Evolutionary conservation across 2,797 vertebrate species (phyloP).

Genomic region (Hirundo rustica): DNA sequence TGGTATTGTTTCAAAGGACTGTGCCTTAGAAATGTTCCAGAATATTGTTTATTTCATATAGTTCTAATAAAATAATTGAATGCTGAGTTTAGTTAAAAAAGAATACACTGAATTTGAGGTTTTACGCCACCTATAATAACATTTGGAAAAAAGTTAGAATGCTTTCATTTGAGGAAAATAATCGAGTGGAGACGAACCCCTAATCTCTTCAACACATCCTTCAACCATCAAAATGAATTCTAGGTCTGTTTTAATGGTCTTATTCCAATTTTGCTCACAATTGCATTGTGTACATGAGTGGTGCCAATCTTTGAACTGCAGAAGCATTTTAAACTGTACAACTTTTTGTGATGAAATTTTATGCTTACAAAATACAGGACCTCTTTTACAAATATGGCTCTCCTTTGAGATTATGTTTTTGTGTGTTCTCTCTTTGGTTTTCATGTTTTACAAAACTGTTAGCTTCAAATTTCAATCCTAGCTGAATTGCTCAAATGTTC

Average conservation of each 20-base stretch:
- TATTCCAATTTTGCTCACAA: not conserved
- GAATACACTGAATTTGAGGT: not conserved
- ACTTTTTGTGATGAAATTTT: not conserved
- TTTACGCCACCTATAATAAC: not conserved
- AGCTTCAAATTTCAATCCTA: not conserved
- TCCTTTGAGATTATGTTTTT: not conserved
- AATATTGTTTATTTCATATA: not conserved
- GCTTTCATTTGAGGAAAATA: not conserved
- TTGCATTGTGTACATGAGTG: not conserved
- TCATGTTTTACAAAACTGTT: not conserved
- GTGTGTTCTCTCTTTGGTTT: not conserved
- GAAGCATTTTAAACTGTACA: not conserved
- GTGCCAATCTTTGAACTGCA: not conserved
- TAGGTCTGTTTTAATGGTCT: not conserved
- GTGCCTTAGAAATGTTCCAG: not conserved
- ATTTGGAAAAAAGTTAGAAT: not conserved
- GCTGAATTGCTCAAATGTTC: not conserved
- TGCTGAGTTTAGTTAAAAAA: not conserved
- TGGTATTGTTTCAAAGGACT: not conserved
- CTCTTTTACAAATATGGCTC: not conserved
- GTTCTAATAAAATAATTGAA: not conserved
- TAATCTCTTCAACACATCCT: not conserved
- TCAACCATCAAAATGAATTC: not conserved
- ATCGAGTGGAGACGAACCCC: not conserved
- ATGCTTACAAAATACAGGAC: not conserved